These are phyloP conservation scores for Heteromurus nitidus DNA, from an alignment of 2,888 invertebrate genomes.

Conservation along the genomic window DNA sequence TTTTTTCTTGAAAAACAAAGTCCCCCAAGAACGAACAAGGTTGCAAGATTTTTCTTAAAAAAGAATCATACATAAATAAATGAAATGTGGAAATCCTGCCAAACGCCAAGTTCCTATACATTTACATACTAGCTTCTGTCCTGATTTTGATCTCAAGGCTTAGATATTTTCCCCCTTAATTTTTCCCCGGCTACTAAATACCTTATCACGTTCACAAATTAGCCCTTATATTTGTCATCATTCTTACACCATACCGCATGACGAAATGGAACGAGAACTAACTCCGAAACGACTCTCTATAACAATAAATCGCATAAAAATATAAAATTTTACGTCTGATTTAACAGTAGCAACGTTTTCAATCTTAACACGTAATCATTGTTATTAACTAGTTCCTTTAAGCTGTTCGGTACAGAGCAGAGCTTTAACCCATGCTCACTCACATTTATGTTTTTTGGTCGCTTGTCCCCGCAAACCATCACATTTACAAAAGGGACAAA, in stretches of 20 bases:
- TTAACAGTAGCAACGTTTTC: slow-evolving; percentile 38
- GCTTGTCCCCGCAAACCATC: not conserved
- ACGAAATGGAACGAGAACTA: not conserved
- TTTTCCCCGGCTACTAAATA: no score
- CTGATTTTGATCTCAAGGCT: not conserved
- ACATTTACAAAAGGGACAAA: no score
- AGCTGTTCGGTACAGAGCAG: no score
- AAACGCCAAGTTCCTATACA: not conserved
- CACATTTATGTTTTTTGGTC: not conserved
- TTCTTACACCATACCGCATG: not conserved
- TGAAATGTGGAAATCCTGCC: not conserved
- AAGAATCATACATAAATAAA: no score
- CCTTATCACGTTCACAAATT: slow-evolving; percentile 51
- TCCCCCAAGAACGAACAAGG: not conserved
- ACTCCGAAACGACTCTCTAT: slow-evolving; percentile 11
- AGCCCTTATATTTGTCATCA: slow-evolving; percentile 45
- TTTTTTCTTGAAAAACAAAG: not conserved
- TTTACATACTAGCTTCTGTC: not conserved
- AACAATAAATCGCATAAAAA: slow-evolving; percentile 48
- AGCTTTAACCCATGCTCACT: not conserved
- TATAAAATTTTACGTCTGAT: slow-evolving; percentile 34
- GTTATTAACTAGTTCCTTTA: slow-evolving; percentile 25
- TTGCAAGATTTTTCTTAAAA: not conserved
- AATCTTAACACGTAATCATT: slow-evolving; percentile 44
- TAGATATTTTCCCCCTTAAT: not conserved